phyloP scores from a whole-genome alignment of 2,797 vertebrate genomes.

The Sebastes umbrosus region DNA sequence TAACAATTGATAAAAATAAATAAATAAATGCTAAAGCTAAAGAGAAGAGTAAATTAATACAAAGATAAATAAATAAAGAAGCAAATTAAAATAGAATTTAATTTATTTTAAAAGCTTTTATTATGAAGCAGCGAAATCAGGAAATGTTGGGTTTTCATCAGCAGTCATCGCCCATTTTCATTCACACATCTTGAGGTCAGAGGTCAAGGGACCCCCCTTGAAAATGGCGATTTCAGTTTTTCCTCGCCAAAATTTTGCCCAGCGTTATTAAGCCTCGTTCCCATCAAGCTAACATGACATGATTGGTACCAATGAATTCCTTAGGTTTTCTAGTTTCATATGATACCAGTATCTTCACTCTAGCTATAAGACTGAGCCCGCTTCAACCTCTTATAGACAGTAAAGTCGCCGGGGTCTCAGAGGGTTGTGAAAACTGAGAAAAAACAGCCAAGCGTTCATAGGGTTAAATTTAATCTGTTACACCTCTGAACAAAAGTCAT shows the following conservation, averaged over 20 bases:
- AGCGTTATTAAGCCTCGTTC: neutral
- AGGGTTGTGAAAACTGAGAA: too few relatives aligned
- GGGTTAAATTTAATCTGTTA: neutral
- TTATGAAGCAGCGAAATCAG: neutral
- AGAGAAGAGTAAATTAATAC: too few relatives aligned
- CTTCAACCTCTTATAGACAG: neutral
- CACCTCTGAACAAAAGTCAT: neutral
- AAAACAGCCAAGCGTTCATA: neutral
- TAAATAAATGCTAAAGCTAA: too few relatives aligned
- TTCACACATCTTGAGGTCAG: neutral
- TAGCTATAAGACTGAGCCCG: rapidly evolving
- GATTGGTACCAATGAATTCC: neutral
- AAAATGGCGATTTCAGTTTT: too few relatives aligned
- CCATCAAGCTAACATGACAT: neutral
- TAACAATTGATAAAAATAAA: too few relatives aligned
- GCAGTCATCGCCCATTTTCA: neutral
- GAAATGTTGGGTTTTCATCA: neutral
- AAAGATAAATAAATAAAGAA: too few relatives aligned
- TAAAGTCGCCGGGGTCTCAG: neutral
- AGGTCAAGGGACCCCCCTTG: too few relatives aligned
- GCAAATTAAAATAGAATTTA: too few relatives aligned
- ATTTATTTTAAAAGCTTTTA: neutral
- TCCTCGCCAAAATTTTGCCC: too few relatives aligned
- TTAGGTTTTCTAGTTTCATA: neutral
- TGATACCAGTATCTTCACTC: too few relatives aligned